phyloP scores from a whole-genome alignment of 1,140 invertebrate genomes.

The Melitaea cinxia region DNA sequence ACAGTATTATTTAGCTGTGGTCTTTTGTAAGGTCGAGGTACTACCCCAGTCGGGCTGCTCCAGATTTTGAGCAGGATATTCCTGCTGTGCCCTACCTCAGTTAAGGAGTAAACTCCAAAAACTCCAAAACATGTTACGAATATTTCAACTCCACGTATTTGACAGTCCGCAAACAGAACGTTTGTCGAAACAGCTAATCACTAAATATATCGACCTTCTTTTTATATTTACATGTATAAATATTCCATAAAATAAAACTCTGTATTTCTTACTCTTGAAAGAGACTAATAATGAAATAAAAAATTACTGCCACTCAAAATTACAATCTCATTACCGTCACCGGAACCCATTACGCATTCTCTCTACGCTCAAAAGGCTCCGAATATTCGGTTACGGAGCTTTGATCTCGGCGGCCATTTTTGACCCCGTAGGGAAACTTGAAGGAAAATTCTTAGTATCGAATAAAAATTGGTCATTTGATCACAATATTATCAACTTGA shows the following conservation, averaged over 20 bases:
- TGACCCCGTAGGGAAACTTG: constrained; percentile 8
- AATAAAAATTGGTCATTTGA: constrained; percentile 28
- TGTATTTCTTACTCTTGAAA: background rate
- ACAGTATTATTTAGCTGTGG: no score
- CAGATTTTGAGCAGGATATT: no score
- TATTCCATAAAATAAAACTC: background rate
- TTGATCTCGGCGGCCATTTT: constrained; percentile 24
- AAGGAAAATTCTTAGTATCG: constrained; percentile 19
- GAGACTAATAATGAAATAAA: constrained; percentile 7
- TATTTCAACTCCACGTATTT: no score
- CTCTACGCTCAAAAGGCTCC: constrained; percentile 13
- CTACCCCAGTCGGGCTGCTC: no score
- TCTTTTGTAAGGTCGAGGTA: no score
- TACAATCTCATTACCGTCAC: constrained; percentile 10
- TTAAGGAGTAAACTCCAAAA: no score
- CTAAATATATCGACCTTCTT: no score
- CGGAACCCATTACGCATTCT: constrained; percentile 20
- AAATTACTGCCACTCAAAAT: constrained; percentile 15
- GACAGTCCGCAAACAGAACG: no score
- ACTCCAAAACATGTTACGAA: no score
- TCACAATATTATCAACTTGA: constrained; percentile 13
- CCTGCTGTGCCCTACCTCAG: no score
- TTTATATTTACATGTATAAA: no score
- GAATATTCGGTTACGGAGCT: constrained; percentile 23
- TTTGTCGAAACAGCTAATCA: no score